Conservation (phyloP, 2,888 invertebrate species). For the Andrena camellia region DNA sequence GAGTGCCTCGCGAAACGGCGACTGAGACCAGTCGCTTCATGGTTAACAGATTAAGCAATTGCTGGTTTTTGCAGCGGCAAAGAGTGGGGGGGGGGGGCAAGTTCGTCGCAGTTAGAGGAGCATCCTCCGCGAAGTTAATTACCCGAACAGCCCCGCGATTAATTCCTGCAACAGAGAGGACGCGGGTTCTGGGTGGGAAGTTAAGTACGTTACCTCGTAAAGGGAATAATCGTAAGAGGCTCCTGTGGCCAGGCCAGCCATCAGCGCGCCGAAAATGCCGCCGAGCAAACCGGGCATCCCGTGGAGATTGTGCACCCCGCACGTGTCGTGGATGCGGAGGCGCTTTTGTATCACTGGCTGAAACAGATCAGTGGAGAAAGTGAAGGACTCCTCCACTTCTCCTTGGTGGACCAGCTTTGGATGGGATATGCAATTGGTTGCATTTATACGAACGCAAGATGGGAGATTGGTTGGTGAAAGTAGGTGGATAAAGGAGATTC, state of each 20-base stretch:
- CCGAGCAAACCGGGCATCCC: slow-evolving; percentile 97
- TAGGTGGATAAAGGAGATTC: no score
- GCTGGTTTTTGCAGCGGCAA: slow-evolving; percentile 23
- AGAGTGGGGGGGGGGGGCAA: background rate
- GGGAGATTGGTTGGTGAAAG: no score
- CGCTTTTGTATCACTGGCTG: slow-evolving; percentile 88
- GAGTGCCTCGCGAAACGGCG: slow-evolving; percentile 23
- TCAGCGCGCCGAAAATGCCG: slow-evolving; percentile 91
- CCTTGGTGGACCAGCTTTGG: background rate
- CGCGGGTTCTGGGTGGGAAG: background rate
- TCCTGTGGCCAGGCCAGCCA: slow-evolving; percentile 90
- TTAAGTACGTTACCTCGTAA: slow-evolving; percentile 82
- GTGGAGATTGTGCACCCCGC: slow-evolving; percentile 98
- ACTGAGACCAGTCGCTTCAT: slow-evolving; percentile 7
- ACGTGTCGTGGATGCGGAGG: slow-evolving; percentile 92
- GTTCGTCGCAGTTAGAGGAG: slow-evolving; percentile 21
- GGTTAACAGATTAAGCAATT: slow-evolving; percentile 40
- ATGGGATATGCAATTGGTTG: no score
- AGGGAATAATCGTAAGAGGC: slow-evolving; percentile 88
- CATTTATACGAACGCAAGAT: no score
- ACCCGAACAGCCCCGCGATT: slow-evolving; percentile 37
- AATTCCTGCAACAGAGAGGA: slow-evolving; percentile 30
- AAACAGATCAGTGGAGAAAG: slow-evolving; percentile 11
- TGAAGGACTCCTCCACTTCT: background rate
- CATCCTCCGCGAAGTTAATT: slow-evolving; percentile 52